These are phyloP conservation scores for Pelmatolapia mariae DNA, from an alignment of 2,113 vertebrate genomes.

Conservation along the genomic window DNA sequence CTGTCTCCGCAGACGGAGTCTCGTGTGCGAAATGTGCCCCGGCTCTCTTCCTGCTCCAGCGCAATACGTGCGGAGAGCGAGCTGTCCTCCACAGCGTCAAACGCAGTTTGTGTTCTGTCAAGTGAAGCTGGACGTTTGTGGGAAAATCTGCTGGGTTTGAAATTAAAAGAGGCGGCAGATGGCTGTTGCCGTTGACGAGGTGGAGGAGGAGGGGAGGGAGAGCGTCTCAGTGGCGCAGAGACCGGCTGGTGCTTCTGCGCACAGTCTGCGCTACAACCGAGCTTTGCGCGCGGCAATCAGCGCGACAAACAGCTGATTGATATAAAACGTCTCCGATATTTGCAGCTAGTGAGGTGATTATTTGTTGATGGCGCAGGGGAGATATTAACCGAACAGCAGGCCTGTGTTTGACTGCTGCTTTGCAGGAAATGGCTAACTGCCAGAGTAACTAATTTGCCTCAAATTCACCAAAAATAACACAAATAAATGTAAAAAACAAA, in stretches of 20 bases:
- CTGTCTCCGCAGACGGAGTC: background rate
- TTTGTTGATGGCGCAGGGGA: background rate
- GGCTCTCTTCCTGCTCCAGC: background rate
- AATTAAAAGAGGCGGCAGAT: slow-evolving; percentile 42
- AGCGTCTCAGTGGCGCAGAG: background rate
- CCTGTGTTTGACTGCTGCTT: background rate
- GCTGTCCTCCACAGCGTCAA: background rate
- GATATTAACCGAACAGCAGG: background rate
- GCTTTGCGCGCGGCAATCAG: background rate
- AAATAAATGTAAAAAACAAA: no score
- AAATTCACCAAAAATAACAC: background rate
- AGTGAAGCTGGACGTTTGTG: background rate
- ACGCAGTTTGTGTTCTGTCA: background rate
- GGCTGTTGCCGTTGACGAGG: background rate
- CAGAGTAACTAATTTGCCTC: background rate
- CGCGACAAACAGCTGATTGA: background rate
- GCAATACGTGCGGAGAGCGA: background rate
- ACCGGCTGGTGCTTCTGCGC: background rate
- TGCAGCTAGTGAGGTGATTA: background rate
- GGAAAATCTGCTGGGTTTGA: slow-evolving; percentile 12
- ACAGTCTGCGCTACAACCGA: background rate
- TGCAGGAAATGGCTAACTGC: background rate
- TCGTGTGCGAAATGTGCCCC: background rate
- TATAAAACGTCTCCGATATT: background rate
- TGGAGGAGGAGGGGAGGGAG: background rate